phyloP scores from a whole-genome alignment of 2,113 vertebrate species.

The Chionodraco myersi region DNA sequence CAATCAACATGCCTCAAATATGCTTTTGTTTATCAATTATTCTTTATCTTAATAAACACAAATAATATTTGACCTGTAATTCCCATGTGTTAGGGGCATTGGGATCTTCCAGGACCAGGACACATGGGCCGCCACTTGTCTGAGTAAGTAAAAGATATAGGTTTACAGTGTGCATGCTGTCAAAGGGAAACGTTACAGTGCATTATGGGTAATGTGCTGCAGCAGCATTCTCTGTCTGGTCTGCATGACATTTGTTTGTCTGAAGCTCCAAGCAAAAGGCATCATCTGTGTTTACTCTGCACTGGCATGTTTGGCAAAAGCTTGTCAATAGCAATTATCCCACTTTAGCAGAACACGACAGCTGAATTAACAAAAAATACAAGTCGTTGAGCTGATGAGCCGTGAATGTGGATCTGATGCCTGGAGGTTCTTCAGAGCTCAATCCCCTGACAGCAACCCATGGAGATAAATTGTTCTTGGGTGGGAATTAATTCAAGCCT shows the following conservation, averaged over 20 bases:
- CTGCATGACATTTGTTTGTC: slow-evolving; percentile 71
- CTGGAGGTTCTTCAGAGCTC: slow-evolving; percentile 59
- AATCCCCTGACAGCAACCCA: slow-evolving; percentile 54
- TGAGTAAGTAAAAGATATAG: background rate
- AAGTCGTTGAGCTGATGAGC: slow-evolving; percentile 69
- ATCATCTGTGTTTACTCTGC: slow-evolving; percentile 75
- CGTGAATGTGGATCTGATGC: slow-evolving; percentile 70
- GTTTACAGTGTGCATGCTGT: slow-evolving; percentile 11
- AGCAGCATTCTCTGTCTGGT: slow-evolving; percentile 28
- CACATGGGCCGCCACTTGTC: too few relatives aligned
- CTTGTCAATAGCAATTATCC: slow-evolving; percentile 77
- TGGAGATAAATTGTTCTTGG: slow-evolving; percentile 62
- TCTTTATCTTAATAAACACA: too few relatives aligned
- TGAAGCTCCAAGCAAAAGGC: slow-evolving; percentile 64
- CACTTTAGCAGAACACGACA: slow-evolving; percentile 63
- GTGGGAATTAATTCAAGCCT: slow-evolving; percentile 63
- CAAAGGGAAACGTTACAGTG: slow-evolving; percentile 25
- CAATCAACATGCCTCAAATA: too few relatives aligned
- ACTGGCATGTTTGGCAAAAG: slow-evolving; percentile 76
- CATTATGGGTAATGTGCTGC: slow-evolving; percentile 24
- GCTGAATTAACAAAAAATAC: slow-evolving; percentile 72
- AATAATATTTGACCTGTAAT: too few relatives aligned
- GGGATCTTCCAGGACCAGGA: too few relatives aligned
- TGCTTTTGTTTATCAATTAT: too few relatives aligned
- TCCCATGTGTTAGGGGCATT: too few relatives aligned